Base-by-base conservation (phyloP, 2,888 invertebrate genomes). In the Palloptera scutellata region DNA sequence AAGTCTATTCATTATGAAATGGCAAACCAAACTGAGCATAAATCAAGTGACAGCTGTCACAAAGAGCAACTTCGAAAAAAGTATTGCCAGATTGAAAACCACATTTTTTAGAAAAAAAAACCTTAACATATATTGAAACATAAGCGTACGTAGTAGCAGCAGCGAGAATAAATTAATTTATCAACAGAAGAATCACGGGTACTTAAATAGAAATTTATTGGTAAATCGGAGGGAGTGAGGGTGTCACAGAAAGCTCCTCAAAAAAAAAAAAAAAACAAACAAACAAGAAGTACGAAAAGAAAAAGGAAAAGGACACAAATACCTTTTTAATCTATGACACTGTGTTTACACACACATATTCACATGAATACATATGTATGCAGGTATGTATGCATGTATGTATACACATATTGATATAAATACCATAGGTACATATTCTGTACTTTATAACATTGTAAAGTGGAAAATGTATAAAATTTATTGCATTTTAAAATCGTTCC, bases 401-500 rank as follows among this genome's bases (percentile, higher is more conserved):
- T 13, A 51, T 13, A 40, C 48, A 48, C 1, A 48, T 30, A 48
- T 8, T 15, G 8, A 8, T 13, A 48, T 48, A 48, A 8, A 13
- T 12, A 15, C 30, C 40, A 65, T 43, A 68, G 51, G 61, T 58
- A 20, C 15, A 15, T 30, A 9, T 40, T 41, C 13, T 17, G 15
- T 59, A 52, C 51, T 64, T 61, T 48, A 40, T 41, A 11, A 11
- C 53, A 61, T 45, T 53, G 62, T 12, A 19, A 54, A 12, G 54
- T 15, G 54, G 54, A 53, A 41, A 12, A 13, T 45, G 57, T 40
- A 61, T 64, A 66, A 68, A 67, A 71, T 68, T 67, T 71, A 71
- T 71, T 69, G 69, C 64, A 69, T 69, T 71, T 69, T 71, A 71
- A 71, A 69, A 68, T 71, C 62, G 64, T 63, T 66, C 67, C 64